A percentile compares a stretch with the other conserved stretches of the same genome.
These are phyloP conservation scores for Eupleurogrammus muticus DNA, from an alignment of 2,797 vertebrate species.

Conservation along the genomic window DNA sequence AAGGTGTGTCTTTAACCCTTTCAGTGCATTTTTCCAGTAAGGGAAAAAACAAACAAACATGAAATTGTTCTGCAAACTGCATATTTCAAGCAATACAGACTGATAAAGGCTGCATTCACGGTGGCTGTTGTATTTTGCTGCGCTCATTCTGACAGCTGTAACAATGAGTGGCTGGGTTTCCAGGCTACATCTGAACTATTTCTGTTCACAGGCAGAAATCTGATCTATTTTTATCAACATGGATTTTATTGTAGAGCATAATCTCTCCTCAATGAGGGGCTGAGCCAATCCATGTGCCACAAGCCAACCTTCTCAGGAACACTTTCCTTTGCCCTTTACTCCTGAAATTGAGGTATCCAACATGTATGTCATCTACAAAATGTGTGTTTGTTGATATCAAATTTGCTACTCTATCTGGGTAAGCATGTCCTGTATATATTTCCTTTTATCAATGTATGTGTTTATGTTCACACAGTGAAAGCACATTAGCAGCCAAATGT, in stretches of 20 bases:
- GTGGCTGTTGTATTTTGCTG: conserved; percentile 28
- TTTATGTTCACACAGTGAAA: conserved; percentile 10
- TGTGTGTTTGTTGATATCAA: conserved; percentile 4
- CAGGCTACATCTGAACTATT: conserved; percentile 67
- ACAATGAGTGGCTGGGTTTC: conserved; percentile 56
- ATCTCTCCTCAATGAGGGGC: conserved; percentile 38
- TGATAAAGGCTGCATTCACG: not conserved
- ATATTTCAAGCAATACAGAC: not conserved
- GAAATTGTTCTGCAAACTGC: not conserved
- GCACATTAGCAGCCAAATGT: conserved; percentile 32
- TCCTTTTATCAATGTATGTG: conserved; percentile 13
- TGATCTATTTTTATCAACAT: conserved; percentile 59
- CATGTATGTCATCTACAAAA: no score
- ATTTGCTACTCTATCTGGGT: conserved; percentile 11
- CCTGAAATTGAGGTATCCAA: no score
- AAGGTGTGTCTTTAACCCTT: conserved; percentile 35
- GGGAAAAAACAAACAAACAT: not conserved
- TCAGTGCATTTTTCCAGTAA: not conserved
- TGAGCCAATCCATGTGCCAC: conserved; percentile 33
- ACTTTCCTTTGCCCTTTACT: conserved; percentile 11
- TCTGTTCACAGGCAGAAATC: conserved; percentile 51
- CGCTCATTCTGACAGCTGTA: conserved; percentile 37
- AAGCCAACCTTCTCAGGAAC: conserved; percentile 36
- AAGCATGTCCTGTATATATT: conserved; percentile 4
- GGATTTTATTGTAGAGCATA: conserved; percentile 43